phyloP scores from a whole-genome alignment of 2,113 vertebrate genomes.

The Diadophis punctatus region DNA sequence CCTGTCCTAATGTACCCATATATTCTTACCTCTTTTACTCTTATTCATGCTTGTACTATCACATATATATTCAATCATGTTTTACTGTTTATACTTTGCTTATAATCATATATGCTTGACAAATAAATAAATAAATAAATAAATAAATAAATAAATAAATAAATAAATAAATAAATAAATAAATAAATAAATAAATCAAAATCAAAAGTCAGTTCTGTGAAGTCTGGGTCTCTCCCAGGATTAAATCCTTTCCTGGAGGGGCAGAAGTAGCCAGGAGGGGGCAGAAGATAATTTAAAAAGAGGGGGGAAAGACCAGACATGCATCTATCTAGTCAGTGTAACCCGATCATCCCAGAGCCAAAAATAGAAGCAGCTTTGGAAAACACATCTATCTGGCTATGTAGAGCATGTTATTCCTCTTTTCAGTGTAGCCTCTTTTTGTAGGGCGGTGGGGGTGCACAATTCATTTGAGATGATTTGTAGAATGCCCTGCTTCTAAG shows the following conservation, averaged over 20 bases:
- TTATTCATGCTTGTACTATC: too few species aligned
- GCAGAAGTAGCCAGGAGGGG: not conserved
- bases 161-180: too few species aligned
- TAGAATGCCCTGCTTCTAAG: not conserved
- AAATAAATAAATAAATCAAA: too few species aligned
- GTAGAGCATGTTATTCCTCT: not conserved
- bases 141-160: too few species aligned
- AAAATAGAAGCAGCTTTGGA: not conserved
- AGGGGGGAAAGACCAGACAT: not conserved
- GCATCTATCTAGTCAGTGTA: not conserved
- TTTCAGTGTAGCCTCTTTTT: not conserved
- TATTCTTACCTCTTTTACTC: too few species aligned
- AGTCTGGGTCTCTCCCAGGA: not conserved
- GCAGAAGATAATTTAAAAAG: not conserved
- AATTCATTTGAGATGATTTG: not conserved
- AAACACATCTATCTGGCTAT: not conserved
- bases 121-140: too few species aligned
- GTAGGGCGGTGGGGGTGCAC: accelerated
- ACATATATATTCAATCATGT: too few species aligned
- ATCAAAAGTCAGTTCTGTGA: not conserved
- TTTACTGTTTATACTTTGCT: too few species aligned
- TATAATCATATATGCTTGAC: too few species aligned
- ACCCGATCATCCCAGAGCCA: accelerated
- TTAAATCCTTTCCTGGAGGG: not conserved
- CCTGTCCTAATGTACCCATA: too few species aligned